Evolutionary conservation across 64 coral and sea anemone genomes (phyloP), one percentile per base, ranked within the genome.

Genomic region (Porites lutea): DNA sequence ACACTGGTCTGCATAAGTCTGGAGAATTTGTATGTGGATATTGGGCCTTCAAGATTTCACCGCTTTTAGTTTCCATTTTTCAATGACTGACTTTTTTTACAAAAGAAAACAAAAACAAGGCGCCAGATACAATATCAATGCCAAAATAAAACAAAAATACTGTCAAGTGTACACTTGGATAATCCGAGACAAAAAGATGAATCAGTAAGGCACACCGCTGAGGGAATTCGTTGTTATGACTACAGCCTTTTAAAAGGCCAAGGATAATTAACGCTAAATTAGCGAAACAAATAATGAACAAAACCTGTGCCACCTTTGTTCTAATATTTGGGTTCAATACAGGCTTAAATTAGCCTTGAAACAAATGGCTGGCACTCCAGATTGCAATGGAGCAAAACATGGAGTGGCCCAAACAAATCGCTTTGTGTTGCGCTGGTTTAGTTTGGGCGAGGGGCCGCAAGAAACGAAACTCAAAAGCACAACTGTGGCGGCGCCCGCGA

Each of bases 331-430:
- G 59, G 47, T 75, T 75, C 13, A 75, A 52, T 49, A 51, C 14
- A 13, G 47, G 18, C 46, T 63, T 13, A 45, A 68, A 84, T 84
- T 84, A 84, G 16, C 18, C 46, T 68, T 22, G 62, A 84, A 84
- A 84, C 81, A 84, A 68, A 84, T 84, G 81, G 81, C 81, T 69
- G 81, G 64, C 62, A 67, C 61, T 67, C 81, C 48, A 84, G 68
- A 84, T 84, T 84, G 19, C 81, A 61, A 13, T 21, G 18, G 81
- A 68, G 66, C 81, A 46, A 84, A 84, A 84, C 46, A 69, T 60
- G 59, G 63, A 50, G 9, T 66, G 62, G 45, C 22, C 16, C 81
- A 84, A 67, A 68, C 81, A 52, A 84, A 52, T 21, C 81, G 81
- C 27, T 84, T 65, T 68, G 81, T 84, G 16, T 67, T 84, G 64